Percentiles rank a stretch among this genome's conserved stretches.
Evolutionary conservation across 2,113 vertebrate species (phyloP).

Genomic region (Candoia aspera): DNA sequence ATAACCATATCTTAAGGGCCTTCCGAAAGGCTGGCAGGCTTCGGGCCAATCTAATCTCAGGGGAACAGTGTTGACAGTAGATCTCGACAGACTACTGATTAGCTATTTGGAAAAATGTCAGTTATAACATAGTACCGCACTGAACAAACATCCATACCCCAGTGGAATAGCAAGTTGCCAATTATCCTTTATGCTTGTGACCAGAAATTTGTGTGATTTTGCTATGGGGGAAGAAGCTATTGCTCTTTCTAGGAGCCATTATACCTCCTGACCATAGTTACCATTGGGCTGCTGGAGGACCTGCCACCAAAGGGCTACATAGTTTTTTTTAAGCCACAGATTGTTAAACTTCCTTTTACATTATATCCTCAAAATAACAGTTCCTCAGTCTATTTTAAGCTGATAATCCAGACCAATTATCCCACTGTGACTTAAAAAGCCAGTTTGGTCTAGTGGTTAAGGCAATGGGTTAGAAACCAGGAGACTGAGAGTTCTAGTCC

Average conservation of each 20-base stretch:
- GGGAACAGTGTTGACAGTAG: background rate
- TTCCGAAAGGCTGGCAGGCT: background rate
- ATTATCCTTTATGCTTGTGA: background rate
- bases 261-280: background rate
- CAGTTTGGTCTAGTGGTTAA: no score
- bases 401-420: background rate
- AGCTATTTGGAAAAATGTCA: background rate
- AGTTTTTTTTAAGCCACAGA: background rate
- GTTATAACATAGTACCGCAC: background rate
- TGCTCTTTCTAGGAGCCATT: background rate
- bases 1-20: background rate
- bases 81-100: background rate
- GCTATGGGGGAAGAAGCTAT: background rate
- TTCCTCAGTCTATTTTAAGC: background rate
- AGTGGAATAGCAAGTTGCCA: background rate
- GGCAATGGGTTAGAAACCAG: no score
- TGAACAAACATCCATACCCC: background rate
- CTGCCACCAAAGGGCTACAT: background rate
- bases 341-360: background rate
- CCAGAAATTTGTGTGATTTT: background rate
- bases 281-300: background rate
- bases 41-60: background rate
- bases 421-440: no score
- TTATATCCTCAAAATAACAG: background rate
- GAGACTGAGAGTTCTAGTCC: no score